phyloP scores from a whole-genome alignment of 2,888 invertebrate genomes.

The Lycaena phlaeas region DNA sequence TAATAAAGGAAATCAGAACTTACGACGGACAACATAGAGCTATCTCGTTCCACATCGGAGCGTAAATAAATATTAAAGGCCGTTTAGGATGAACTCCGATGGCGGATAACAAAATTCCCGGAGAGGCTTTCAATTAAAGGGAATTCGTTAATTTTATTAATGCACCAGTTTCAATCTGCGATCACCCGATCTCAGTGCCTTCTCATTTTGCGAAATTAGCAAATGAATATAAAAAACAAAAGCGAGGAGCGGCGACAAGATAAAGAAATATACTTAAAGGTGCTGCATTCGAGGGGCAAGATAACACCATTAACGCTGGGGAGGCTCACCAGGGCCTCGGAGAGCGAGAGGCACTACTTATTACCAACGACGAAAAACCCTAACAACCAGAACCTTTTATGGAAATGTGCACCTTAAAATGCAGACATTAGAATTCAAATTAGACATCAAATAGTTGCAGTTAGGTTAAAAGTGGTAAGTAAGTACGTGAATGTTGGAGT shows the following conservation, averaged over 20 bases:
- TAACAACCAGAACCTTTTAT: conserved; percentile 4
- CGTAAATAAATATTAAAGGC: conserved; percentile 7
- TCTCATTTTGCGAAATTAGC: conserved; percentile 72
- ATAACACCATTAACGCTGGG: conserved; percentile 72
- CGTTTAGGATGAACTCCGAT: conserved; percentile 37
- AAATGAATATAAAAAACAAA: conserved; percentile 59
- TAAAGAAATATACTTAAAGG: conserved; percentile 72
- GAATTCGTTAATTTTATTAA: conserved; percentile 71
- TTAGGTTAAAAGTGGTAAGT: background rate
- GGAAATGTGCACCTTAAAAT: conserved; percentile 15
- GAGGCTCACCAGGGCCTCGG: conserved; percentile 50
- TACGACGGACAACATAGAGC: background rate
- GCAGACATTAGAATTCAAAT: conserved; percentile 12
- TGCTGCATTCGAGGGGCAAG: conserved; percentile 66
- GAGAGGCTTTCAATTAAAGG: conserved; percentile 59
- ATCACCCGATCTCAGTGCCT: conserved; percentile 60
- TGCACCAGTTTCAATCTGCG: conserved; percentile 63
- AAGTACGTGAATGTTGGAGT: conserved; percentile 22
- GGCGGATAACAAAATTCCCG: conserved; percentile 51
- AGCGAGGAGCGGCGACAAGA: conserved; percentile 67
- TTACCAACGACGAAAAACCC: conserved; percentile 15
- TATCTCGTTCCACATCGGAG: background rate
- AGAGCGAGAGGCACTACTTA: conserved; percentile 44
- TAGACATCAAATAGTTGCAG: conserved; percentile 14
- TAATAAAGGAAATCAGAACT: too few species aligned